Evolutionary conservation across 2,888 invertebrate genomes (phyloP), one percentile per base, ranked within the genome.

Genomic region (Eugnorisma glareosa): DNA sequence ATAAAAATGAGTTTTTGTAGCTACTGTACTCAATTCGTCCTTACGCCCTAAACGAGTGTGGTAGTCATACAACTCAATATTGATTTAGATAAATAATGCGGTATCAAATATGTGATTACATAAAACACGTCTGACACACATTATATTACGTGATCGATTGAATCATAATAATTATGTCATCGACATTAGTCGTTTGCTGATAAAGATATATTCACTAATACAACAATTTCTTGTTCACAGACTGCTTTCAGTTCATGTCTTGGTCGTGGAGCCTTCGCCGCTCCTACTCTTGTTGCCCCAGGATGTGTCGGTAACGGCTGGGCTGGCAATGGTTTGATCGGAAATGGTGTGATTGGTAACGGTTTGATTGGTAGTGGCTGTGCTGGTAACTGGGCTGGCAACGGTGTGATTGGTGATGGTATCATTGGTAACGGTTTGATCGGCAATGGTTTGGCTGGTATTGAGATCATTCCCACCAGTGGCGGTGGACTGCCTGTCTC

Each of bases 401-500:
- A 51, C 40, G 73, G 51, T 18, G 4, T 40, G 5, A 59, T 48
- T 18, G 77, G 68, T 21, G n/a, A 59, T 35, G 77, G 67, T 1
- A 13, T 40, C 0, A 40, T 31, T 51, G 73, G 73, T 40, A 73
- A 37, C 24, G 73, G 59, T 59, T 31, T 21, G 40, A 13, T n/a
- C 6, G 48, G 69, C 10, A 77, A 77, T 13, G 45, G 80, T 0
- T 64, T 43, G 40, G 7, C 54, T 13, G 63, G 21, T 61, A 0
- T 77, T 28, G 67, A 61, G 18, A 67, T 77, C 28, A 43, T 77
- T 28, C 77, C 77, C 5, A 77, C 77, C 15, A 67, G 28, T 51
- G 77, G 77, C 5, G 77, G 77, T 37, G 67, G 35, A 43, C 35
- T 77, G 7, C 61, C 67, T 24, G 77, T 77, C 18, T 63, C 77